Evolutionary conservation across 2,888 invertebrate species (phyloP), one percentile per base, ranked within the genome.

Genomic region (Xanthia togata): DNA sequence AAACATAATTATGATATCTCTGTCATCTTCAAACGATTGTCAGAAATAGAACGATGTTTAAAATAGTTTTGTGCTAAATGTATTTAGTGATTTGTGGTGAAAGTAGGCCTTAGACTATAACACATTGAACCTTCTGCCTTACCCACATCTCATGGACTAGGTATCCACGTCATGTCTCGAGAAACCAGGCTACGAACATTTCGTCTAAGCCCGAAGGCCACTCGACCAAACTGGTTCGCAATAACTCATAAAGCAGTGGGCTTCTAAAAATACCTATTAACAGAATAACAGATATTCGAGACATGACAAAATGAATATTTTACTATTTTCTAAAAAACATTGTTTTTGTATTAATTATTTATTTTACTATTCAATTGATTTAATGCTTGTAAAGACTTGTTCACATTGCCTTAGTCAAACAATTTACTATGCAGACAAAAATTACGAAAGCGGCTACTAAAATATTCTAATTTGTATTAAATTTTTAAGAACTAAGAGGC

Each of bases 171-270:
- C 85, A 76, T 73, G 78, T 83, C 78, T 83, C 79, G 38, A 75
- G 73, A 68, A 79, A 72, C 82, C 79, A 67, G 79, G 76, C 73
- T 73, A 55, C 70, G 41, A 83, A 78, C 72, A 85, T 85, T 85
- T 85, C 75, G 85, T 83, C 83, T 78, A 70, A 83, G 78, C 64
- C 62, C 65, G 81, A 85, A 85, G 86, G 86, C 72, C 83, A 79
- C 70, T 26, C 70, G 44, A 26, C 64, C 62, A 76, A 85, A 85
- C 85, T 83, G 47, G 86, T 85, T 83, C 81, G 72, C 76, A 53
- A 78, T 81, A 85, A 85, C 69, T 85, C 83, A 83, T 83, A 85
- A 81, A 85, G 53, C 68, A 9, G 74, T 67, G 68, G 65, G 65
- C 71, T 81, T 74, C 75, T 83, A 78, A 85, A 84, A 83, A 85